Conservation (phyloP, 53 echinoderm and acorn worm species). For the Echinometra lucunter region DNA sequence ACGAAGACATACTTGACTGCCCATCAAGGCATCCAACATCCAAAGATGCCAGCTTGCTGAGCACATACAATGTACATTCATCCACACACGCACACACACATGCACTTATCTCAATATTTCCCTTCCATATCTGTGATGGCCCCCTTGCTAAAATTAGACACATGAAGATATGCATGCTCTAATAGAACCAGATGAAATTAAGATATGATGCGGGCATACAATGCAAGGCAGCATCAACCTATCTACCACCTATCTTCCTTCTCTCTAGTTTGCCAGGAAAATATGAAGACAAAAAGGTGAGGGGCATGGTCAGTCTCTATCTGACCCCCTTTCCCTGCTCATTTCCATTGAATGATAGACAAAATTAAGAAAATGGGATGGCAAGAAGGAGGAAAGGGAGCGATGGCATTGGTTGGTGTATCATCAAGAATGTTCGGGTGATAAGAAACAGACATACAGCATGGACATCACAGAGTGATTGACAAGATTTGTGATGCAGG, state of each 20-base stretch:
- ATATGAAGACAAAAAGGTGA: neutral
- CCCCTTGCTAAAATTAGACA: slow-evolving; percentile 69
- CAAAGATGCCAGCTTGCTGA: slow-evolving; percentile 20
- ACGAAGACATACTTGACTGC: slow-evolving; percentile 49
- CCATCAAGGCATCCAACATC: slow-evolving; percentile 26
- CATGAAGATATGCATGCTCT: slow-evolving; percentile 63
- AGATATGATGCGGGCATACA: slow-evolving; percentile 60
- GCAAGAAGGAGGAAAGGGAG: neutral
- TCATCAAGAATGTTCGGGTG: neutral
- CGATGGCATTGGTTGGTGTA: neutral
- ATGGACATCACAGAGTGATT: neutral
- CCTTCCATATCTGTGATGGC: slow-evolving; percentile 36
- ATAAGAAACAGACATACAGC: neutral
- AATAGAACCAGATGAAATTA: slow-evolving; percentile 70
- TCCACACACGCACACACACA: slow-evolving; percentile 10
- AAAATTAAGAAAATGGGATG: neutral
- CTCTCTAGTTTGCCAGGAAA: neutral
- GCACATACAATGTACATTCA: neutral
- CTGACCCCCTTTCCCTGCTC: neutral
- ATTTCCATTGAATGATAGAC: neutral
- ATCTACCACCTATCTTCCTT: too few relatives aligned
- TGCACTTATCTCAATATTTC: slow-evolving; percentile 17
- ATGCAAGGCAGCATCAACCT: slow-evolving; percentile 1
- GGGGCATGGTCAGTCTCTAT: neutral
- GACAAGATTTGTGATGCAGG: neutral